Conservation (phyloP, 2,113 vertebrate species). For the Gulo gulo region DNA sequence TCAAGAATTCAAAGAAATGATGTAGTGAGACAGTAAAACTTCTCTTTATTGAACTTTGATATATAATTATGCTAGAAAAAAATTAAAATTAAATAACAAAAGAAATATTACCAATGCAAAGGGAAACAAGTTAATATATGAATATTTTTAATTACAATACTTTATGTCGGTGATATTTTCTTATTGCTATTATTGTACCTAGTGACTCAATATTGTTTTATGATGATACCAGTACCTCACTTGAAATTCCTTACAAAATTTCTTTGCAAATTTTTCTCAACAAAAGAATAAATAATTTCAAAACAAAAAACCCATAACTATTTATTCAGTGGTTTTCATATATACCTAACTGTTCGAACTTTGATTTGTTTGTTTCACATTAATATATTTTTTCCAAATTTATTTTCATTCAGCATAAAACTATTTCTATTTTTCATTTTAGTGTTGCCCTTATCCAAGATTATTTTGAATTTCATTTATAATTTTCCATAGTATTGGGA, state of each 20-base stretch:
- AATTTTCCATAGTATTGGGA: not conserved
- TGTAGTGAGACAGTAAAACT: not conserved
- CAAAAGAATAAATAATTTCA: constrained; percentile 13
- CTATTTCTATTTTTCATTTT: not conserved
- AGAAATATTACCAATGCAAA: not conserved
- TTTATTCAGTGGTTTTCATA: not conserved
- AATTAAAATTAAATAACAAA: not conserved
- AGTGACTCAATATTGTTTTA: not conserved
- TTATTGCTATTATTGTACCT: not conserved
- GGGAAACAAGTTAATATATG: not conserved
- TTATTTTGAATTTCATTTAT: not conserved
- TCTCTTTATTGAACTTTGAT: not conserved
- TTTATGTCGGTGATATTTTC: not conserved
- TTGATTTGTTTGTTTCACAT: not conserved
- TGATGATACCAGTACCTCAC: not conserved
- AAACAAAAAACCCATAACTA: not conserved
- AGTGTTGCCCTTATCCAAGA: not conserved
- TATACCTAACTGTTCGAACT: not conserved
- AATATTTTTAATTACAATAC: not conserved
- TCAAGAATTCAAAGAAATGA: not conserved
- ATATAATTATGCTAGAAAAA: not conserved
- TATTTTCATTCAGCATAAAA: not conserved
- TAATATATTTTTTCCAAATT: not conserved
- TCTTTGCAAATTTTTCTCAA: not conserved
- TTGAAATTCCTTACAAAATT: not conserved